Conservation (phyloP, 2,797 vertebrate genomes). For the Rhinatrema bivittatum region DNA sequence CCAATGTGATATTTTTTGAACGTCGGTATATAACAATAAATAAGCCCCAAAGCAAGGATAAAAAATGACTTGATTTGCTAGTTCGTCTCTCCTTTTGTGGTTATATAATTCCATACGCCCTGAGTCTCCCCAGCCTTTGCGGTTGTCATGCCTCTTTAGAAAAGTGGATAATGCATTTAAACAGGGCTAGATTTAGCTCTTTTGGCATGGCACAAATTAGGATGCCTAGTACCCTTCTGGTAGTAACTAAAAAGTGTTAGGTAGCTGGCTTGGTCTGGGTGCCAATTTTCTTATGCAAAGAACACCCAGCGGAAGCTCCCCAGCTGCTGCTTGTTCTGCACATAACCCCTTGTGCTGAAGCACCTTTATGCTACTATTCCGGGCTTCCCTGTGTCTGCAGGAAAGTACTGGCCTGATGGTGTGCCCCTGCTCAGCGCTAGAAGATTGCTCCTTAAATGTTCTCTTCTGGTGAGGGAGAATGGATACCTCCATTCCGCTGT, state of each 20-base stretch:
- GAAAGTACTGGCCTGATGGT: slow-evolving; percentile 7
- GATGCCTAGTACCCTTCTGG: slow-evolving; percentile 4
- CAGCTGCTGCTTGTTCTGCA: slow-evolving; percentile 18
- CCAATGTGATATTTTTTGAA: too few relatives aligned
- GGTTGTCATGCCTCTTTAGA: too few relatives aligned
- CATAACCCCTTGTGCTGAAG: slow-evolving; percentile 10
- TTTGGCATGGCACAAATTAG: not conserved
- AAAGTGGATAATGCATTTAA: too few relatives aligned
- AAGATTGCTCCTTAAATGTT: slow-evolving; percentile 15
- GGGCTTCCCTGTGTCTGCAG: slow-evolving; percentile 10
- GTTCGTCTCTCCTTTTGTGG: too few relatives aligned
- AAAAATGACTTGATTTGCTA: too few relatives aligned
- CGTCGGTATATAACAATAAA: too few relatives aligned
- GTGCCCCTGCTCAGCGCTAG: not conserved
- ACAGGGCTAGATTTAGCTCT: slow-evolving; percentile 6
- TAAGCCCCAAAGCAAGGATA: too few relatives aligned
- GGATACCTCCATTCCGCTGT: slow-evolving; percentile 11
- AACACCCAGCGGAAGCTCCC: slow-evolving; percentile 7
- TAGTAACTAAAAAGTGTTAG: slow-evolving; percentile 16
- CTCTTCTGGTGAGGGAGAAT: slow-evolving; percentile 10
- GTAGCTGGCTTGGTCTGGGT: slow-evolving; percentile 10
- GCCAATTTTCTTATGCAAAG: slow-evolving; percentile 12
- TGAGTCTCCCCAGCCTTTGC: too few relatives aligned
- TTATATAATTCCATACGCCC: too few relatives aligned
- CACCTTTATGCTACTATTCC: slow-evolving; percentile 6